Base-by-base conservation (phyloP, 1,140 invertebrate genomes). In the Drosophila sulfurigaster region DNA sequence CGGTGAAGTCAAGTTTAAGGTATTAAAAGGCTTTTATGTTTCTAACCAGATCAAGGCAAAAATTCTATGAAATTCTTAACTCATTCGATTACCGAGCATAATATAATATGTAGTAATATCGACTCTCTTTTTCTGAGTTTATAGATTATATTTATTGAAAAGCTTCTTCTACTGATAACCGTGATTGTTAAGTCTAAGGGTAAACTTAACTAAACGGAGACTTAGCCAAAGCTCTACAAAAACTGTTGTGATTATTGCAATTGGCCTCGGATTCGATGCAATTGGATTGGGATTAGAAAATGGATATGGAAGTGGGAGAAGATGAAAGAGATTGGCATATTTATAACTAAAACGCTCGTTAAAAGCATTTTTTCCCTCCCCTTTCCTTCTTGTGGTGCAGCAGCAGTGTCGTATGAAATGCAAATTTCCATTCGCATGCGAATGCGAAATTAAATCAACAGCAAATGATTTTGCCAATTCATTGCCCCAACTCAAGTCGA, bases 401-500 rank as follows among this genome's bases (percentile, higher is more conserved):
- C 20, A 25, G 20, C 3, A 25, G 20, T 25, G 20, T 25, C 20
- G 20, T 28, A 48, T 49, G 48, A 65, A 66, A 71, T 60, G 54
- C 20, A 54, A 58, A 77, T 54, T 71, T 59, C 5, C 43, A 30
- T 60, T 66, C 49, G 38, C 45, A 38, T 60, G 54, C 62, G 32
- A 60, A 45, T 66, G 49, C 15, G 56, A 60, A 72, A 72, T 62
- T 60, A 67, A 67, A 66, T 72, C 62, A 67, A 66, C 62, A 45
- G 30, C 63, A 66, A 72, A 76, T 72, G 49, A 56, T 72, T 66
- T 63, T 46, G 48, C 38, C 20, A 54, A 41, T 32, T 52, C 32
- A 20, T 28, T 43, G 54, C 45, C 13, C 8, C 15, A 20, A 5
- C 38, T 20, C 56, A 41, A 1, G 38, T 6, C 10, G 35, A 38